Evolutionary conservation across 2,888 invertebrate species (phyloP).

Genomic region (Dione juno): DNA sequence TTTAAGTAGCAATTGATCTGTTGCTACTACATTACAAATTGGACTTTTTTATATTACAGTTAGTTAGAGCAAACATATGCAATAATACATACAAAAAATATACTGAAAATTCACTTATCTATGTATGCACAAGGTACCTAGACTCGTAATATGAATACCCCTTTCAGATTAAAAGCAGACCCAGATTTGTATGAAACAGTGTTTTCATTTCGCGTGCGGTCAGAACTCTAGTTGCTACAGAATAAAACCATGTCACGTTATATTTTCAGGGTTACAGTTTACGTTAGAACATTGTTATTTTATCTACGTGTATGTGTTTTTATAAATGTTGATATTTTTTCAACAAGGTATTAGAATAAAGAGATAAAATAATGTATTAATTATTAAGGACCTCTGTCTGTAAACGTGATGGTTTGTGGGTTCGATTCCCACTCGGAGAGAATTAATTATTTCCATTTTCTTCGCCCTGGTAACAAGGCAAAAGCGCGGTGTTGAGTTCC

Average conservation of each 20-base stretch:
- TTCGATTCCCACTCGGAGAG: too few relatives aligned
- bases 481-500: too few relatives aligned
- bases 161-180: conserved; percentile 15
- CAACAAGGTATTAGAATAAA: background rate
- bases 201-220: conserved; percentile 25
- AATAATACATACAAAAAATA: background rate
- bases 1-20: background rate
- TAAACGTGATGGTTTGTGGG: too few relatives aligned
- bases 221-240: conserved; percentile 18
- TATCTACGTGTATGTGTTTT: conserved; percentile 1
- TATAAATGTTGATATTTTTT: background rate
- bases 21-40: background rate
- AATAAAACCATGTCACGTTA: conserved; percentile 23
- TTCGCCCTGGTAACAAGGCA: too few relatives aligned
- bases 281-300: conserved; percentile 4
- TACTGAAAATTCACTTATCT: background rate
- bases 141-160: conserved; percentile 8
- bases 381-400: too few relatives aligned
- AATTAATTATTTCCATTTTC: too few relatives aligned
- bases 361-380: too few relatives aligned
- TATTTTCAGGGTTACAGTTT: conserved; percentile 21
- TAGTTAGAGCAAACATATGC: background rate
- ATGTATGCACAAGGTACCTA: conserved; percentile 5
- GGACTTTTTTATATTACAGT: background rate
- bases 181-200: conserved; percentile 23